Evolutionary conservation across 2,797 vertebrate species (phyloP).

Genomic region (Vultur gryphus): DNA sequence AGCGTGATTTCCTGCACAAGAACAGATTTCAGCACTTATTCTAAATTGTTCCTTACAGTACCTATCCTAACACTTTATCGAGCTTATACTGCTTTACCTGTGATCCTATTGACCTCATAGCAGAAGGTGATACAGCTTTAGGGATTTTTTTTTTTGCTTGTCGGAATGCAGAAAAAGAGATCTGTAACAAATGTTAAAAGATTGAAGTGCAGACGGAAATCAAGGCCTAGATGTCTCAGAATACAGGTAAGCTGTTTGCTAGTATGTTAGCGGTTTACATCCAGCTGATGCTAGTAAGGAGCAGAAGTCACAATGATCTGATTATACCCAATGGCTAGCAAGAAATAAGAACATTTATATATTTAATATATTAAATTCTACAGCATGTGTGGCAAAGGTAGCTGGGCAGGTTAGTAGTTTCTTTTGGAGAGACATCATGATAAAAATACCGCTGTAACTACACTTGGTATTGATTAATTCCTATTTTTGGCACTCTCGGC

Average conservation of each 20-base stretch:
- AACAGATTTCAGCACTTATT: neutral
- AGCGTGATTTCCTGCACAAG: neutral
- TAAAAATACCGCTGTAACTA: neutral
- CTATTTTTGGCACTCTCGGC: slow-evolving; percentile 18
- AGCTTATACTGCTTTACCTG: neutral
- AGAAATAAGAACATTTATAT: neutral
- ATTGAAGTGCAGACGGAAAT: neutral
- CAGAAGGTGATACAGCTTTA: neutral
- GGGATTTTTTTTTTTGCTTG: neutral
- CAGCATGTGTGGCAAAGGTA: neutral
- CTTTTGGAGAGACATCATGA: neutral
- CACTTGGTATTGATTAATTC: slow-evolving; percentile 41
- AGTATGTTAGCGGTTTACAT: neutral
- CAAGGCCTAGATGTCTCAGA: neutral
- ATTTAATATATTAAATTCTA: neutral
- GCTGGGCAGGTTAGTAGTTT: neutral
- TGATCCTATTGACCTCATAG: neutral
- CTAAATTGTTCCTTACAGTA: neutral
- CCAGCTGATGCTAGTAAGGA: neutral
- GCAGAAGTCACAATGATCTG: neutral
- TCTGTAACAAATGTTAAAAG: neutral
- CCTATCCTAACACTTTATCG: neutral
- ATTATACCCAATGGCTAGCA: neutral
- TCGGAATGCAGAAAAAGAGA: neutral
- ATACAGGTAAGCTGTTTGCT: neutral